A percentile compares a stretch with the other conserved stretches of the same genome.
These are phyloP conservation scores for Cryptoblepharus egeriae DNA, from an alignment of 2,797 vertebrate genomes.

Conservation along the genomic window DNA sequence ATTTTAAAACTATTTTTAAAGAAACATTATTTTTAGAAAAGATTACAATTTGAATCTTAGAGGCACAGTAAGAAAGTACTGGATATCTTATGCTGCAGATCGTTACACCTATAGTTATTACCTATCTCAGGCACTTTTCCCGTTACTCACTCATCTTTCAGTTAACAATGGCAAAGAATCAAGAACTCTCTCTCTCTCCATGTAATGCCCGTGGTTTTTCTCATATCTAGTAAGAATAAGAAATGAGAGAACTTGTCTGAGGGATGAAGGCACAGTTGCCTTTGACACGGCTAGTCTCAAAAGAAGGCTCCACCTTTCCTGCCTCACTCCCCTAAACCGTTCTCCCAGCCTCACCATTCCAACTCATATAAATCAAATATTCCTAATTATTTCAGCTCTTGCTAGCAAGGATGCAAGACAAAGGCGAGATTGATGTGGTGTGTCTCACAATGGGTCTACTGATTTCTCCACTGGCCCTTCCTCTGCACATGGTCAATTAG, in stretches of 20 bases:
- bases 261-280: neutral
- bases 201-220: neutral
- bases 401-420: constrained; percentile 68
- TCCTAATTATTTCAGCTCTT: constrained; percentile 73
- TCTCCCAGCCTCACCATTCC: constrained; percentile 49
- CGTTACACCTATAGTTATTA: neutral
- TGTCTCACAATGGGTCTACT: constrained; percentile 77
- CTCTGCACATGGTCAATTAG: constrained; percentile 83
- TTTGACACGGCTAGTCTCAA: neutral
- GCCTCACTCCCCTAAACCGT: neutral
- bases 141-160: neutral
- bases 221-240: constrained; percentile 32
- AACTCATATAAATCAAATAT: constrained; percentile 71
- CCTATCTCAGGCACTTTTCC: neutral
- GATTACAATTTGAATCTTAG: neutral
- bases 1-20: neutral
- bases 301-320: neutral
- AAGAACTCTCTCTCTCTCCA: neutral
- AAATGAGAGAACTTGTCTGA: constrained; percentile 18
- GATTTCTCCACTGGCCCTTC: constrained; percentile 77
- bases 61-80: neutral
- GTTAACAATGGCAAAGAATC: constrained; percentile 31
- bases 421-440: constrained; percentile 77
- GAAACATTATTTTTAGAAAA: neutral
- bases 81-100: neutral